Evolutionary conservation across 2,888 invertebrate species (phyloP), one percentile per base, ranked within the genome.

Genomic region (Erynnis tages): DNA sequence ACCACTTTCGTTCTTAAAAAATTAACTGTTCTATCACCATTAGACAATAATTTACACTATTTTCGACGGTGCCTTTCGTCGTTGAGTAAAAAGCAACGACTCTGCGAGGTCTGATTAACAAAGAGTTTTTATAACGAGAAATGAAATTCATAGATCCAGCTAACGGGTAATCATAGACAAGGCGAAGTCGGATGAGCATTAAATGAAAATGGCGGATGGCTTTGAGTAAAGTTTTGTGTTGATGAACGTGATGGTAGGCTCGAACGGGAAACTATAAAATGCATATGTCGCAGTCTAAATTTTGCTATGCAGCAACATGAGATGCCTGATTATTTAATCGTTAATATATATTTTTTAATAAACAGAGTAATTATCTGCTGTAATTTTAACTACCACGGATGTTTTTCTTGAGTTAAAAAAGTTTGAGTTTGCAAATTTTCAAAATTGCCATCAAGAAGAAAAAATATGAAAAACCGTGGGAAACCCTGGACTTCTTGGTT

Each of bases 181-280:
- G 43, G 35, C 35, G 23, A 35, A 17, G 35, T 43, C 29, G 30
- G 38, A 27, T 25, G 44, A 29, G 21, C 44, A 50, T 49, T 49
- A 50, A 50, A 43, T 43, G 50, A 43, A 50, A 50, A 50, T 50
- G 50, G 50, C 43, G 43, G 27, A 35, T 29, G 17, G 43, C 50
- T 50, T 50, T 50, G 50, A 43, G 27, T 50, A 44, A 17, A 44
- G 50, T 50, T 50, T 37, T 37, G 50, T 50, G 47, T 47, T 47
- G 37, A 47, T 50, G 50, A 44, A 44, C 50, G 43, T 44, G 43
- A 50, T 44, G 50, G 43, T 37, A 50, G 32, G 50, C 50, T 44
- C 11, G 43, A 38, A 54, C 54, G 82, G 81, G 84, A 87, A 86
- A 84, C 85, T 82, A 85, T 85, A 85, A 85, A 86, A 83, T 80